A percentile compares a stretch with the other conserved stretches of the same genome.
phyloP scores from a whole-genome alignment of 2,797 vertebrate species.

The Typhlichthys subterraneus region DNA sequence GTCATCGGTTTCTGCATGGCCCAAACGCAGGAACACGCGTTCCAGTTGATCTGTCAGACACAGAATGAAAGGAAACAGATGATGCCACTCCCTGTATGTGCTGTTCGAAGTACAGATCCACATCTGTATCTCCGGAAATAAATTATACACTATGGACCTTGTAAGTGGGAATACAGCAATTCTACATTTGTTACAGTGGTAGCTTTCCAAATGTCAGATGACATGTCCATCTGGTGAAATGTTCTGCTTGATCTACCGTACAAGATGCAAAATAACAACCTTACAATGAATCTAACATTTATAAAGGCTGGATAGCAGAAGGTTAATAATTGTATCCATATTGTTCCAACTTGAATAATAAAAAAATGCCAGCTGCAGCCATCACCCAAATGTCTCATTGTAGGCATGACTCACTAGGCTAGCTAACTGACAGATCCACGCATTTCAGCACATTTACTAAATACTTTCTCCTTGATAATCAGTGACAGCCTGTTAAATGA shows the following conservation, averaged over 20 bases:
- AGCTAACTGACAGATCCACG: slow-evolving; percentile 48
- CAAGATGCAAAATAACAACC: background rate
- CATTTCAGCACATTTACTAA: slow-evolving; percentile 19
- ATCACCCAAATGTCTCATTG: slow-evolving; percentile 42
- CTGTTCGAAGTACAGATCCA: background rate
- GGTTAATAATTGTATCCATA: background rate
- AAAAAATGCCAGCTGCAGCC: slow-evolving; percentile 32
- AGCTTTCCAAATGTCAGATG: background rate
- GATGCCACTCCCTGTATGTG: background rate
- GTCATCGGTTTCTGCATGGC: slow-evolving; percentile 97
- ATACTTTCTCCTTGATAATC: background rate
- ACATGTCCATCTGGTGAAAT: background rate
- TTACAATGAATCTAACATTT: background rate
- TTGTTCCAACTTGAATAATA: slow-evolving; percentile 7
- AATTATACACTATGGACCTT: background rate
- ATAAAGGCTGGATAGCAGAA: background rate
- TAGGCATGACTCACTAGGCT: slow-evolving; percentile 48
- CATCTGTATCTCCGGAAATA: background rate
- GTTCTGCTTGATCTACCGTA: slow-evolving; percentile 11
- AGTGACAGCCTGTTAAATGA: slow-evolving; percentile 21
- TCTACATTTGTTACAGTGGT: background rate
- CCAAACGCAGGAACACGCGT: slow-evolving; percentile 95
- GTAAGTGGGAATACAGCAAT: background rate
- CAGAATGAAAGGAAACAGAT: slow-evolving; percentile 22
- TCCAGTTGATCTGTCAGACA: slow-evolving; percentile 92